Conservation (phyloP, 2,888 invertebrate genomes). For the Formica aserva region DNA sequence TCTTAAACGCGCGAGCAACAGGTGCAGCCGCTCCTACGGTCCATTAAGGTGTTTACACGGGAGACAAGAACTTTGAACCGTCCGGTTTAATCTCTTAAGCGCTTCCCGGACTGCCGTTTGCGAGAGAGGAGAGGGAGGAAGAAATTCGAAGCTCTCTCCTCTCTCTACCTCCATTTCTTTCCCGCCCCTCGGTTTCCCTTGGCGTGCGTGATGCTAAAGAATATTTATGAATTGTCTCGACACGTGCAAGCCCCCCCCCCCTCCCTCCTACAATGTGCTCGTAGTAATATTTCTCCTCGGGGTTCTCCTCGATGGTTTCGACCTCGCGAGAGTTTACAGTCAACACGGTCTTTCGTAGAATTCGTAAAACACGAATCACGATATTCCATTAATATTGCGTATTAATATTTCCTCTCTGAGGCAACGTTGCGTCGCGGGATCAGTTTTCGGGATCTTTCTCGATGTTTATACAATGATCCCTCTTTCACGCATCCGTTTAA, state of each 20-base stretch:
- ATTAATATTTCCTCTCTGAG: background rate
- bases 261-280: slow-evolving; percentile 9
- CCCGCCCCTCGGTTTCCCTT: background rate
- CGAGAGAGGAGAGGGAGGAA: slow-evolving; percentile 36
- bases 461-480: background rate
- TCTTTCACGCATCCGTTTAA: slow-evolving; percentile 9
- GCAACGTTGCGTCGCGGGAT: slow-evolving; percentile 2
- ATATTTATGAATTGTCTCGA: slow-evolving; percentile 71
- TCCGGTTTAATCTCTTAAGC: slow-evolving; percentile 76
- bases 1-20: slow-evolving; percentile 68
- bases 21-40: slow-evolving; percentile 72
- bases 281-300: background rate
- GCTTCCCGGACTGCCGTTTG: slow-evolving; percentile 55
- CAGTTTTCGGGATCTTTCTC: slow-evolving; percentile 5
- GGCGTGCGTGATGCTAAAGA: slow-evolving; percentile 51
- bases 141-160: slow-evolving; percentile 39
- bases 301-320: slow-evolving; percentile 24
- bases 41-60: slow-evolving; percentile 77
- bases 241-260: background rate
- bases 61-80: slow-evolving; percentile 78
- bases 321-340: slow-evolving; percentile 44
- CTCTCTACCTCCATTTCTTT: background rate
- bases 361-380: slow-evolving; percentile 46
- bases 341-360: slow-evolving; percentile 33
- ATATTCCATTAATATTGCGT: slow-evolving; percentile 1